These are phyloP conservation scores for Gallinago stenura DNA, from an alignment of 2,797 vertebrate species.

Conservation along the genomic window DNA sequence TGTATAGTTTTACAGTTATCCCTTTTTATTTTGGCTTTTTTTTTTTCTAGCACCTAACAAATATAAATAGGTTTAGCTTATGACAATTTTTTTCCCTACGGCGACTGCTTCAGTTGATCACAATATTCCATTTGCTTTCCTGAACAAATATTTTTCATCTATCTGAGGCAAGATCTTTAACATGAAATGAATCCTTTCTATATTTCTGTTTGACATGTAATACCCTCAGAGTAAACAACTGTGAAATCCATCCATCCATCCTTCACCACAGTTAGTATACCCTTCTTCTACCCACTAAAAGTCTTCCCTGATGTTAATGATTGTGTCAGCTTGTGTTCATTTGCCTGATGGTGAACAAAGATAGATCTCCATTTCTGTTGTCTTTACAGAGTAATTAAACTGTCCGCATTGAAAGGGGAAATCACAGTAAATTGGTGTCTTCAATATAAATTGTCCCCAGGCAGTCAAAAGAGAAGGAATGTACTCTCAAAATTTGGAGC, in stretches of 20 bases:
- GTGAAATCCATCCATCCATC: background rate
- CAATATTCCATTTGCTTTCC: background rate
- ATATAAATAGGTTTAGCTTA: background rate
- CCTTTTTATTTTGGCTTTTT: background rate
- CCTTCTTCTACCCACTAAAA: background rate
- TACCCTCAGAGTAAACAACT: background rate
- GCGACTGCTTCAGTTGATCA: background rate
- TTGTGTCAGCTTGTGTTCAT: background rate
- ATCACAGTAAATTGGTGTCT: background rate
- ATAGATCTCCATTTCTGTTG: background rate
- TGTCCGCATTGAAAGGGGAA: background rate
- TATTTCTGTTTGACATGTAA: background rate
- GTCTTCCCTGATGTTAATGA: background rate
- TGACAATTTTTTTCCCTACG: background rate
- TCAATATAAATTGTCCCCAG: background rate
- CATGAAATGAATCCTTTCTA: background rate
- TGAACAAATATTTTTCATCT: background rate
- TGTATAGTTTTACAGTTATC: background rate
- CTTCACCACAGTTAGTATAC: accelerated
- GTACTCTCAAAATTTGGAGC: background rate
- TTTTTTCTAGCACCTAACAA: background rate
- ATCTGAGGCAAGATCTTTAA: background rate
- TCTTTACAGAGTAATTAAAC: background rate
- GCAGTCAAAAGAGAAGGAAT: background rate
- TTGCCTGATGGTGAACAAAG: background rate